Evolutionary conservation across 2,113 vertebrate species (phyloP).

Genomic region (Xenotilapia longispinis): DNA sequence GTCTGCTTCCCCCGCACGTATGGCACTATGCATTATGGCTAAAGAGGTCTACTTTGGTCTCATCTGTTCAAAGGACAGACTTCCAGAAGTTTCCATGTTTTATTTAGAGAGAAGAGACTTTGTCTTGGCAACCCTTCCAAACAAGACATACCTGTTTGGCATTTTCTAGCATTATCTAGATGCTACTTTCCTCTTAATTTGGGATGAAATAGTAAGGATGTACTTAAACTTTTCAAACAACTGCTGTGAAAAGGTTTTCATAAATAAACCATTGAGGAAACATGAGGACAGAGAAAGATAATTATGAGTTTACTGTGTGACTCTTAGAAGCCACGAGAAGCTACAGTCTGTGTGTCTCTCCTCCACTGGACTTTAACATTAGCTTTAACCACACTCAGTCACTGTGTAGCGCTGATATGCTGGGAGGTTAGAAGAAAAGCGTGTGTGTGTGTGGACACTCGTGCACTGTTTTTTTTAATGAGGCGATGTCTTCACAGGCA

Average conservation of each 20-base stretch:
- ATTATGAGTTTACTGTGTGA: background rate
- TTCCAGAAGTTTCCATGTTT: background rate
- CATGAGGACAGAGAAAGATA: background rate
- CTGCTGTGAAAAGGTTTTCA: background rate
- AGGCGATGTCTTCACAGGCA: slow-evolving; percentile 13
- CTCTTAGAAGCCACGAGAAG: background rate
- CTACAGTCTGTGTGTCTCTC: background rate
- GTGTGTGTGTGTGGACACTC: background rate
- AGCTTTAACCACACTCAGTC: background rate
- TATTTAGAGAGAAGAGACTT: background rate
- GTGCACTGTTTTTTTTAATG: slow-evolving; percentile 3
- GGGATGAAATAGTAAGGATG: background rate
- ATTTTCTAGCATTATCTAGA: background rate
- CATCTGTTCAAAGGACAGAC: background rate
- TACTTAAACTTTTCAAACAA: background rate
- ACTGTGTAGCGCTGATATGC: background rate
- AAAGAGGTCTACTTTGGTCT: background rate
- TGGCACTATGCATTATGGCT: background rate
- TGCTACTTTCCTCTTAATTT: background rate
- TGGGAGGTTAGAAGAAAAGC: background rate
- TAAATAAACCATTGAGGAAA: background rate
- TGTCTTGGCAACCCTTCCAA: background rate
- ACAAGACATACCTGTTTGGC: background rate
- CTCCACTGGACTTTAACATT: background rate
- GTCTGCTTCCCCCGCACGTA: background rate